These are phyloP conservation scores for Agrochola litura DNA, from an alignment of 2,888 invertebrate genomes.

Conservation along the genomic window DNA sequence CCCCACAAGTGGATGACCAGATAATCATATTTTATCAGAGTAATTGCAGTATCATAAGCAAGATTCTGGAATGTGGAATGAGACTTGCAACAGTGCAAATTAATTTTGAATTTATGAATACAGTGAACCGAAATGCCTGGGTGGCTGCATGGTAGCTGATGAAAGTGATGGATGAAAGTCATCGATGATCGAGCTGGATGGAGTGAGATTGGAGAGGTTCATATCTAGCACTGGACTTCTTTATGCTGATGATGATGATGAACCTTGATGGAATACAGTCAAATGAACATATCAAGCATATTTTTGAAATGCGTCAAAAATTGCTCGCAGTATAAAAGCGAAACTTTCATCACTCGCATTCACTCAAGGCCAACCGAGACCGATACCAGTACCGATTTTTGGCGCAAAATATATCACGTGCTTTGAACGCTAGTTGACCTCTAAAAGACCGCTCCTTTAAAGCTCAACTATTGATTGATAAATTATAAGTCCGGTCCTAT, in stretches of 20 bases:
- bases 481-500: not conserved
- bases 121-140: not conserved
- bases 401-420: not conserved
- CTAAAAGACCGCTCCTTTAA: not conserved
- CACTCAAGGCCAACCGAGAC: not conserved
- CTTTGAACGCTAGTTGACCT: constrained; percentile 4
- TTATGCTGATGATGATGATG: not conserved
- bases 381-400: not conserved
- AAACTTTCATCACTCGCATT: too few species aligned
- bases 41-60: constrained; percentile 1
- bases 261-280: too few species aligned
- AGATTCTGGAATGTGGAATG: constrained; percentile 12
- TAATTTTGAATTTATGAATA: constrained; percentile 1
- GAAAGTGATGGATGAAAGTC: not conserved
- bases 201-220: not conserved
- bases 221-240: not conserved
- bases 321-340: not conserved
- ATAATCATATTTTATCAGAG: constrained; percentile 43
- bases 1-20: constrained; percentile 30
- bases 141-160: not conserved
- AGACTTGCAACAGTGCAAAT: not conserved
- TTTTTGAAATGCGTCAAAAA: constrained; percentile 2
- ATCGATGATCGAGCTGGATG: not conserved
- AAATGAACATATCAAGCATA: not conserved
- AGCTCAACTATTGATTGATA: constrained; percentile 3